phyloP scores from a whole-genome alignment of 2,888 invertebrate species.

The Salpingus planirostris region DNA sequence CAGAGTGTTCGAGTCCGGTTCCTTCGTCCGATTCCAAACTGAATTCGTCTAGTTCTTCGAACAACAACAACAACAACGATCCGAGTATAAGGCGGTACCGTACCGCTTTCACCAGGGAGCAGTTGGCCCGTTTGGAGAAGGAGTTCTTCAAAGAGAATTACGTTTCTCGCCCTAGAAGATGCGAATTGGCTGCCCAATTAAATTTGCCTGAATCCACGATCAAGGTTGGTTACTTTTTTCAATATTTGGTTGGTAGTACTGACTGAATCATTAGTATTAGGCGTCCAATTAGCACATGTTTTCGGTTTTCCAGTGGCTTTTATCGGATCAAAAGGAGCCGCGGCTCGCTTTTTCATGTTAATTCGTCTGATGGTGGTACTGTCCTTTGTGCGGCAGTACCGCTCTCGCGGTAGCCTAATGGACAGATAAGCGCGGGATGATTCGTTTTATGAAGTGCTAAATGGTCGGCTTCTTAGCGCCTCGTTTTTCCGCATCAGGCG shows the following conservation, averaged over 20 bases:
- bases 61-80: constrained; percentile 34
- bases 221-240: constrained; percentile 58
- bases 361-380: too few relatives aligned
- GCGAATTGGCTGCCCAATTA: constrained; percentile 88
- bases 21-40: constrained; percentile 23
- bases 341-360: too few relatives aligned
- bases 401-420: constrained; percentile 39
- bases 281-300: constrained; percentile 36
- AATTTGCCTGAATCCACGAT: constrained; percentile 95
- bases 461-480: constrained; percentile 33
- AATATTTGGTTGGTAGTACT: neutral
- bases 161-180: constrained; percentile 88
- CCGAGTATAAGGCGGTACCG: constrained; percentile 80
- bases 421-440: constrained; percentile 39
- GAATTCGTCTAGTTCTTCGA: constrained; percentile 14
- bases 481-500: too few relatives aligned
- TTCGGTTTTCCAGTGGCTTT: constrained; percentile 35
- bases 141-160: constrained; percentile 97
- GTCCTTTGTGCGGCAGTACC: too few relatives aligned
- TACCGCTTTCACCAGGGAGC: constrained; percentile 95
- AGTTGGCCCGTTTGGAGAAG: constrained; percentile 82
- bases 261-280: constrained; percentile 19
- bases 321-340: constrained; percentile 25
- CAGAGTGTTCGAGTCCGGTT: constrained; percentile 43
- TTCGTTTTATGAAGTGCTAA: constrained; percentile 40